These are phyloP conservation scores for Patiria pectinifera DNA, from an alignment of 53 echinoderm and acorn worm genomes.

Conservation along the genomic window DNA sequence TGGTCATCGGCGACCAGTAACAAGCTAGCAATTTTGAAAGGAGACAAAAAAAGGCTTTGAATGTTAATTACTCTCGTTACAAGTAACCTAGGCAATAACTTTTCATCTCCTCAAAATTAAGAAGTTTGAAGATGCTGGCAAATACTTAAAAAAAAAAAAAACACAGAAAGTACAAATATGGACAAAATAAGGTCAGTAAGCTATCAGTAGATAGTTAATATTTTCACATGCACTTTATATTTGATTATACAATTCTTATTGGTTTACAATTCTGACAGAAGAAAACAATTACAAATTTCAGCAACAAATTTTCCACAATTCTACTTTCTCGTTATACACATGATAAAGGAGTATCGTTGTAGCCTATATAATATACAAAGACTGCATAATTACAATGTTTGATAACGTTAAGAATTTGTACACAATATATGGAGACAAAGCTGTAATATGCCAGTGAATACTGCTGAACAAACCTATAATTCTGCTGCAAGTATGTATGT, in stretches of 20 bases:
- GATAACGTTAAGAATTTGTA: constrained; percentile 6
- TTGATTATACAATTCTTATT: constrained; percentile 51
- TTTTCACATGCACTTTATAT: constrained; percentile 50
- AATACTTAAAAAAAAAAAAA: background rate
- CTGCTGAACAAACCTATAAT: background rate
- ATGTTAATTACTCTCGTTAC: too few species aligned
- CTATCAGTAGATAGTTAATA: constrained; percentile 17
- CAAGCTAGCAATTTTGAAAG: background rate
- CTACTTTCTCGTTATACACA: constrained; percentile 33
- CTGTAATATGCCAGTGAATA: background rate
- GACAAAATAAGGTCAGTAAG: background rate
- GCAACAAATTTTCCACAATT: constrained; percentile 31
- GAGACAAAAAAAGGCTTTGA: background rate
- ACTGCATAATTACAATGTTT: constrained; percentile 22
- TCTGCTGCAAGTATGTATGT: background rate
- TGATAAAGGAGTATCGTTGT: background rate
- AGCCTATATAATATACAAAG: constrained; percentile 27
- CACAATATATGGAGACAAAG: background rate
- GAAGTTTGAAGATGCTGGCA: background rate
- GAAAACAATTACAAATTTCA: constrained; percentile 24
- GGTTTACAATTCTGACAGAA: constrained; percentile 34
- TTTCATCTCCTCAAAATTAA: too few species aligned
- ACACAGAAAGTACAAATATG: background rate
- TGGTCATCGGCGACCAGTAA: background rate
- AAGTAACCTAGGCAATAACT: too few species aligned